Evolutionary conservation across 2,888 invertebrate species (phyloP).

Genomic region (Eristalis arbustorum): DNA sequence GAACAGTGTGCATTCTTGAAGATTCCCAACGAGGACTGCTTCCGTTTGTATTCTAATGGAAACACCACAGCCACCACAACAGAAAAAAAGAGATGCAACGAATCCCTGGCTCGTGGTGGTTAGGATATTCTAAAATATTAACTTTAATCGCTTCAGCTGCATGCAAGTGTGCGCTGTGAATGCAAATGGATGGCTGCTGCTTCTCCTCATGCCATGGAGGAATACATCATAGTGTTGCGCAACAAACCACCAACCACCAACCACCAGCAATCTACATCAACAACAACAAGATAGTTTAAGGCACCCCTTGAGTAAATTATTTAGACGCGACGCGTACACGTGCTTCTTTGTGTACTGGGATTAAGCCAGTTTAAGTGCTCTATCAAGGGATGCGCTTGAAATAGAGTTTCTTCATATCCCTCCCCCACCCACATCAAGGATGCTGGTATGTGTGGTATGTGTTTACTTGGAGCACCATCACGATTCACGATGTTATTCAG

Average conservation of each 20-base stretch:
- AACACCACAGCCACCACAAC: neutral
- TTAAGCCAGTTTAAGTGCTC: conserved; percentile 51
- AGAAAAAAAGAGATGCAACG: neutral
- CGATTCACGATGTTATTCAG: neutral
- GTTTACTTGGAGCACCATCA: neutral
- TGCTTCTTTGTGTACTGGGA: conserved; percentile 51
- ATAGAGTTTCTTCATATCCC: neutral
- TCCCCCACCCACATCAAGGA: no score
- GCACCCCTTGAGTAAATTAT: conserved; percentile 56
- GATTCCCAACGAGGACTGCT: neutral
- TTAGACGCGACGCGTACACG: conserved; percentile 50
- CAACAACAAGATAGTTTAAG: conserved; percentile 39
- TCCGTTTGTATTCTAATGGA: neutral
- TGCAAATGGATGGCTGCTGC: conserved; percentile 48
- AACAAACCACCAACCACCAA: conserved; percentile 19
- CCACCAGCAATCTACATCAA: neutral
- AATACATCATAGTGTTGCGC: neutral
- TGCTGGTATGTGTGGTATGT: neutral
- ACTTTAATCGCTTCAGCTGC: conserved; percentile 57
- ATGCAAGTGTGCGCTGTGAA: conserved; percentile 32
- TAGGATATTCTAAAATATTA: conserved; percentile 58
- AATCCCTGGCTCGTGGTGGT: no score
- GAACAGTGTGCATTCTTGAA: conserved; percentile 14
- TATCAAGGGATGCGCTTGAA: conserved; percentile 2
- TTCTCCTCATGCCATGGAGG: conserved; percentile 8